A percentile compares a stretch with the other conserved stretches of the same genome.
phyloP scores from a whole-genome alignment of 2,888 invertebrate species.

The Arge pagana region DNA sequence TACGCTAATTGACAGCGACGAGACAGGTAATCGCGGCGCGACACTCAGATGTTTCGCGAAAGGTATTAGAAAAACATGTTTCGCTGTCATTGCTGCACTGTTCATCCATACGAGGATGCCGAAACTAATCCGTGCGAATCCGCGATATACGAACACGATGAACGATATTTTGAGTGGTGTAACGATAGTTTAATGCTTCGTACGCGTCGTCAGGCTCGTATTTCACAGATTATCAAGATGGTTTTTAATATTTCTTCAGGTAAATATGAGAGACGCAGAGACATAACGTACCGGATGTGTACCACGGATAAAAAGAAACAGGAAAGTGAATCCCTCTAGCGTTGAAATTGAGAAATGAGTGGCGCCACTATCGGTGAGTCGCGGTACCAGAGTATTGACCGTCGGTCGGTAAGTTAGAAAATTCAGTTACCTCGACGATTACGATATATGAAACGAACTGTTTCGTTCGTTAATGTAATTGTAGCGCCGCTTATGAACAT shows the following conservation, averaged over 20 bases:
- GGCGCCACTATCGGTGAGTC: too few species aligned
- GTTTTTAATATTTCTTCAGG: conserved; percentile 35
- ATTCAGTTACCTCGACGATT: too few species aligned
- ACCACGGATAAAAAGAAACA: conserved; percentile 46
- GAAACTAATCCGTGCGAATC: conserved; percentile 41
- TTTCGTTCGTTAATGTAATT: too few species aligned
- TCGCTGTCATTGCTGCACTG: conserved; percentile 20
- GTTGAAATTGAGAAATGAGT: background rate
- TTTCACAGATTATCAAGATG: conserved; percentile 34
- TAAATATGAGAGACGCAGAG: conserved; percentile 32
- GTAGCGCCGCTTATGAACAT: too few species aligned
- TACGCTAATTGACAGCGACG: too few species aligned
- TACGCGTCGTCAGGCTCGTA: conserved; percentile 29
- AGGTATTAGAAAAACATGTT: too few species aligned
- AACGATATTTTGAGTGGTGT: conserved; percentile 6
- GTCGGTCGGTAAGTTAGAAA: too few species aligned
- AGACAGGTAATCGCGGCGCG: too few species aligned
- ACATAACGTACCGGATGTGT: conserved; percentile 43
- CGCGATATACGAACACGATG: conserved; percentile 25
- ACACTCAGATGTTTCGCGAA: too few species aligned
- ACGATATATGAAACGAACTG: too few species aligned
- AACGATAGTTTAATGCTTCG: conserved; percentile 6
- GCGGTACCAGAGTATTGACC: too few species aligned
- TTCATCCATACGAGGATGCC: conserved; percentile 23
- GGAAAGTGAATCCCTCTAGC: conserved; percentile 32